phyloP scores from a whole-genome alignment of 2,113 vertebrate genomes.

The Morphnarchus princeps region DNA sequence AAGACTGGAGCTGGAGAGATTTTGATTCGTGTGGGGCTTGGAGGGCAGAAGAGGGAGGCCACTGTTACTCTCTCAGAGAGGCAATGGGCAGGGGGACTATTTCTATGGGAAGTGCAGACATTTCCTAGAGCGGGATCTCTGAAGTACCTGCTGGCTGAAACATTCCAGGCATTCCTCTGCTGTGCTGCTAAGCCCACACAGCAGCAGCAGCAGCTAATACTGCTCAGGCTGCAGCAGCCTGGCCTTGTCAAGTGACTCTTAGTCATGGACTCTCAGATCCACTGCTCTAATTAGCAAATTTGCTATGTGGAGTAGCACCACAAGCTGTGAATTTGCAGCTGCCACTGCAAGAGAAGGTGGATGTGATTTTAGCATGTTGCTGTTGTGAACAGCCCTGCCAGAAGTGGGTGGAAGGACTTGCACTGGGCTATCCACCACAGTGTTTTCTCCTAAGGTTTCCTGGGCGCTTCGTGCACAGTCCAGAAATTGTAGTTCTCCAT shows the following conservation, averaged over 20 bases:
- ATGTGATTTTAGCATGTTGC: not conserved
- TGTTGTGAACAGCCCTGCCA: not conserved
- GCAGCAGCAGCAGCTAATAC: not conserved
- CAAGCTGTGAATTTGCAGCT: not conserved
- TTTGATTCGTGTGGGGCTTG: not conserved
- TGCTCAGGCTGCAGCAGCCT: not conserved
- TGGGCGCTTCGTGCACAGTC: not conserved
- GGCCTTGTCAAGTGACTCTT: not conserved
- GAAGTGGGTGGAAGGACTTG: not conserved
- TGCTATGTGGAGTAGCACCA: not conserved
- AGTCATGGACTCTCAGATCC: not conserved
- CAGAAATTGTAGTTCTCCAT: not conserved
- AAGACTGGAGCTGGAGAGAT: not conserved
- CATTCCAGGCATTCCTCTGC: constrained; percentile 18
- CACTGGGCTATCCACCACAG: no score
- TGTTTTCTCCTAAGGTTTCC: not conserved
- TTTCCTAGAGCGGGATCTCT: not conserved
- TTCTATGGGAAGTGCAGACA: not conserved
- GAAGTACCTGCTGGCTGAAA: not conserved
- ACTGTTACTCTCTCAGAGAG: not conserved
- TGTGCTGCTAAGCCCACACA: not conserved
- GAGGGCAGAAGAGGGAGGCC: not conserved
- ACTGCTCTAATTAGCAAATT: not conserved
- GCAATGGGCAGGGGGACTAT: not conserved
- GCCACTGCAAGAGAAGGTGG: not conserved